Evolutionary conservation across 2,888 invertebrate genomes (phyloP).

Genomic region (Ischnus inquisitorius): DNA sequence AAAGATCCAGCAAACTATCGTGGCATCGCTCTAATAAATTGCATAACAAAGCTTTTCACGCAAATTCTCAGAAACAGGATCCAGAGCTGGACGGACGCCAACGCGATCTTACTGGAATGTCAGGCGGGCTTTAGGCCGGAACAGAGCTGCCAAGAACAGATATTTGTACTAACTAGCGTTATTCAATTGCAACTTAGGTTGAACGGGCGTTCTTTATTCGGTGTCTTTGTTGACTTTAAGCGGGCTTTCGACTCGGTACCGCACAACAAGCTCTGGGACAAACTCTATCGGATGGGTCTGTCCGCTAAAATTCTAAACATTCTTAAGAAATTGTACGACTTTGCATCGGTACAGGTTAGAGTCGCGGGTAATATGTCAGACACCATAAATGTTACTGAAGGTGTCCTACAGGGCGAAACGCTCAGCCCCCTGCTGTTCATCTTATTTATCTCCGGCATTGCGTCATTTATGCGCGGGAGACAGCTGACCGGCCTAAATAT

Average conservation of each 20-base stretch:
- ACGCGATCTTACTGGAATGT: conserved; percentile 55
- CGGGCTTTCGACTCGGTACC: conserved; percentile 49
- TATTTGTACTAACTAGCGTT: conserved; percentile 60
- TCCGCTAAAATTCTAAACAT: conserved; percentile 53
- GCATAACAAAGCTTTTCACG: conserved; percentile 70
- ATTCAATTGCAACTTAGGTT: conserved; percentile 56
- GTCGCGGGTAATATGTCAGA: no score
- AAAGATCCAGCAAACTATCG: conserved; percentile 69
- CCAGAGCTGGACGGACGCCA: conserved; percentile 47
- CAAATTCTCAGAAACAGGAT: conserved; percentile 57
- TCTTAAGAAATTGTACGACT: neutral
- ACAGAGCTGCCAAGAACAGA: conserved; percentile 65
- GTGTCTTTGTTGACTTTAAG: conserved; percentile 67
- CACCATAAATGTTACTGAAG: no score
- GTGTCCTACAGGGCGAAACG: no score
- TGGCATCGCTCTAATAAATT: conserved; percentile 70
- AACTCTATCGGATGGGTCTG: conserved; percentile 58
- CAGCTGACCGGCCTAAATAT: no score
- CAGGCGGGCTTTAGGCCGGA: conserved; percentile 66
- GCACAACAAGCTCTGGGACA: conserved; percentile 47
- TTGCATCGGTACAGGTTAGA: no score
- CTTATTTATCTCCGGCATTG: no score
- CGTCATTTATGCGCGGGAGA: no score
- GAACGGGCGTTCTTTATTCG: neutral
- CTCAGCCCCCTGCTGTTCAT: no score